Conservation (phyloP, 2,113 vertebrate species). For the Alosa alosa region DNA sequence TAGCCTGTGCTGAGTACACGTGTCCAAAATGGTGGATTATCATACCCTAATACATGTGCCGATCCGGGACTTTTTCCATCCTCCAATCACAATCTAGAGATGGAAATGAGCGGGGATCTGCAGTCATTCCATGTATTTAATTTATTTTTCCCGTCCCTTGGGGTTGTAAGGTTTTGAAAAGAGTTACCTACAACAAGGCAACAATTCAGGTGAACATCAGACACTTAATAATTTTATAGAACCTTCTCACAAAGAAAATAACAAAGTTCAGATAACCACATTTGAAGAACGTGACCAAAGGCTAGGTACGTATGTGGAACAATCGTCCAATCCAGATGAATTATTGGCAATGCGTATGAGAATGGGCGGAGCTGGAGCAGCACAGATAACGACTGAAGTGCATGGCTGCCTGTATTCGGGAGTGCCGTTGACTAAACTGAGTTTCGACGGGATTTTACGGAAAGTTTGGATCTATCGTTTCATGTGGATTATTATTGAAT, state of each 20-base stretch:
- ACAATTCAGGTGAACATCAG: not conserved
- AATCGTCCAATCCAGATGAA: conserved; percentile 50
- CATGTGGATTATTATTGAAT: not conserved
- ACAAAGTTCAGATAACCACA: conserved; percentile 48
- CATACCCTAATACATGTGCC: conserved; percentile 60
- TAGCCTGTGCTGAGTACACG: conserved; percentile 4
- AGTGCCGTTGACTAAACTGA: not conserved
- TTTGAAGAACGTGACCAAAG: conserved; percentile 71
- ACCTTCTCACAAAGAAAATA: not conserved
- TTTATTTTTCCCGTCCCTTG: not conserved
- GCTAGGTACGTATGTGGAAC: conserved; percentile 9
- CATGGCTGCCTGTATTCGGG: conserved; percentile 4
- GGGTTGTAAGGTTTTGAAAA: not conserved
- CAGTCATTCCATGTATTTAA: not conserved
- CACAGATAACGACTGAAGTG: conserved; percentile 41
- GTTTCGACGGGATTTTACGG: not conserved
- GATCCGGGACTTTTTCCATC: conserved; percentile 61
- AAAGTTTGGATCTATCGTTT: conserved; percentile 18
- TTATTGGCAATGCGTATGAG: conserved; percentile 9
- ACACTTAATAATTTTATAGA: not conserved
- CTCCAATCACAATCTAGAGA: conserved; percentile 43
- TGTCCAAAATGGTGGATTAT: conserved; percentile 13
- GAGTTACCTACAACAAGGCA: not conserved
- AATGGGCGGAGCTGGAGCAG: conserved; percentile 45
- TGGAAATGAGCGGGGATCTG: not conserved